These are phyloP conservation scores for Monodelphis domestica DNA, from an alignment of 2,797 vertebrate genomes.

Conservation along the genomic window DNA sequence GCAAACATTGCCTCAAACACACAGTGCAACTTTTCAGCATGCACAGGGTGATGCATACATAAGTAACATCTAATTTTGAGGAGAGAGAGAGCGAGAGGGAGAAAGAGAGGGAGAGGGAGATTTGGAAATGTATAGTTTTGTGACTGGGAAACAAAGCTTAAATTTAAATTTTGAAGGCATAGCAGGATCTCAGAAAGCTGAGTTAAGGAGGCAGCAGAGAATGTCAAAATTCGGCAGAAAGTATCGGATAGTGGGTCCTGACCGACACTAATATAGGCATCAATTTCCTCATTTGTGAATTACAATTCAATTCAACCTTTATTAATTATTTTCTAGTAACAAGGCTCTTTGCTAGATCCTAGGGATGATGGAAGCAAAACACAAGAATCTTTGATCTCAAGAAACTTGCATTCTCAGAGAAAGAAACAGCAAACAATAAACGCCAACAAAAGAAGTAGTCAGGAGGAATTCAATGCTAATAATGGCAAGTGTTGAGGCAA, in stretches of 20 bases:
- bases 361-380: neutral
- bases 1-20: constrained; percentile 77
- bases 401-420: neutral
- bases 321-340: neutral
- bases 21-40: constrained; percentile 65
- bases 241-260: neutral
- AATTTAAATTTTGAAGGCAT: constrained; percentile 1
- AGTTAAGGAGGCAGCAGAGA: neutral
- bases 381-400: neutral
- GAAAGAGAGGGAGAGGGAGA: neutral
- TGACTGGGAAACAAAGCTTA: neutral
- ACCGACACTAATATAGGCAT: neutral
- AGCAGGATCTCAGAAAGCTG: neutral
- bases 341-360: neutral
- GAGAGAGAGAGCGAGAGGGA: no score
- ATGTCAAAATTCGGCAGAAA: neutral
- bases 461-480: neutral
- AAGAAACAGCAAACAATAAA: neutral
- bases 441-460: neutral
- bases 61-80: constrained; percentile 41
- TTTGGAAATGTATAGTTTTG: constrained; percentile 49
- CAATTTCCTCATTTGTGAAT: neutral
- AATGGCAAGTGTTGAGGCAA: neutral
- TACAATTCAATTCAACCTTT: neutral
- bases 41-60: constrained; percentile 51